Conservation (phyloP, 2,888 invertebrate genomes). For the Chalcosyrphus nemorum region DNA sequence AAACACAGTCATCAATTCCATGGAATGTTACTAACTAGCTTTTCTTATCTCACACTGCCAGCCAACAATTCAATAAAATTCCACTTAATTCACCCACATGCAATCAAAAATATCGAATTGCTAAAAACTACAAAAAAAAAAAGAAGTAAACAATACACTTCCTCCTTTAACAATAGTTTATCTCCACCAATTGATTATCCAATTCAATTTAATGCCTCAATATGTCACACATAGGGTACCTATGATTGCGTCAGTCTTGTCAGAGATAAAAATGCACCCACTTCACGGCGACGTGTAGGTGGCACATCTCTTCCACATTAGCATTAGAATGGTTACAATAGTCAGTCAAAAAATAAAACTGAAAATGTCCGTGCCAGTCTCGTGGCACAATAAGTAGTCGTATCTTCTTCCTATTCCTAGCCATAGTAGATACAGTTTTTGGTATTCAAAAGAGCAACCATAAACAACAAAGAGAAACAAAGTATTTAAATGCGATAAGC, state of each 20-base stretch:
- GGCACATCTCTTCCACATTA: not conserved
- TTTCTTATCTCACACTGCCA: not conserved
- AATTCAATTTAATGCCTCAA: constrained; percentile 7
- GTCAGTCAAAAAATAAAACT: not conserved
- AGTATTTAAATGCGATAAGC: constrained; percentile 19
- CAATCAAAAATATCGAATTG: not conserved
- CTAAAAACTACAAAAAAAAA: not conserved
- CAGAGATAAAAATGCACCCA: not conserved
- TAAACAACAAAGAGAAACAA: not conserved
- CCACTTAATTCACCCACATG: constrained; percentile 8
- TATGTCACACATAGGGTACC: constrained; percentile 5
- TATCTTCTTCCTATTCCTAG: not conserved
- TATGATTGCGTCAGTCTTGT: not conserved
- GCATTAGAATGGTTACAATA: constrained; percentile 36
- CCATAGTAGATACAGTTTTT: not conserved
- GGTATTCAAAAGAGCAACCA: not conserved
- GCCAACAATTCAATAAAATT: not conserved
- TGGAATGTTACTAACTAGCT: not conserved
- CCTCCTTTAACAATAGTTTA: constrained; percentile 15
- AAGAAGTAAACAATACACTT: constrained; percentile 1
- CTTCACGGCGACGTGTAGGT: not conserved
- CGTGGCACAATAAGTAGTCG: constrained; percentile 15
- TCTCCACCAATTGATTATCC: constrained; percentile 33
- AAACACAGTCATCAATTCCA: not conserved
- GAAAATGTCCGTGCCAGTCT: constrained; percentile 34